Evolutionary conservation across 2,113 vertebrate genomes (phyloP).

Genomic region (Sceloporus undulatus): DNA sequence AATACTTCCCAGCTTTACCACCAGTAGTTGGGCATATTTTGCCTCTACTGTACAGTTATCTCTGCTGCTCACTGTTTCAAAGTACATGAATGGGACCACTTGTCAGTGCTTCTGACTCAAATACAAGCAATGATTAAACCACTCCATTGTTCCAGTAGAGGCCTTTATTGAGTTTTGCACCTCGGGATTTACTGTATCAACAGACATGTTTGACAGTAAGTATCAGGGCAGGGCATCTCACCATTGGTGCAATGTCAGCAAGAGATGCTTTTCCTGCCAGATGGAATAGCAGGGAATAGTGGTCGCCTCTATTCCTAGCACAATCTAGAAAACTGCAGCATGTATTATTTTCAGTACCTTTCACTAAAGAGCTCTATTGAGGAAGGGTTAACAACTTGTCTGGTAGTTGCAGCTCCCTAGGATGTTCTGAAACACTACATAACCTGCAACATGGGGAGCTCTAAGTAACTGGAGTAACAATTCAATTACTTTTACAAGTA

Average conservation of each 20-base stretch:
- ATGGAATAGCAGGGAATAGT: conserved; percentile 45
- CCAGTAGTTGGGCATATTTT: neutral
- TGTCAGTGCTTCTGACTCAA: conserved; percentile 13
- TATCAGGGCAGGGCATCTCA: conserved; percentile 44
- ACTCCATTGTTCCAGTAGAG: conserved; percentile 58
- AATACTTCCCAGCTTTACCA: neutral
- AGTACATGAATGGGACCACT: neutral
- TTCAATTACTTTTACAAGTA: conserved; percentile 5
- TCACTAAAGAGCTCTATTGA: neutral
- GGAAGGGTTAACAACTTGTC: neutral
- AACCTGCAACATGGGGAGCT: conserved; percentile 43
- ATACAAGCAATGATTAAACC: conserved; percentile 38
- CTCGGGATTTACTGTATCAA: conserved; percentile 54
- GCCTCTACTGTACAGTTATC: neutral
- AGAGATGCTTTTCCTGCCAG: conserved; percentile 35
- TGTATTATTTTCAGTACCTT: conserved; percentile 8
- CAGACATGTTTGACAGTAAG: conserved; percentile 45
- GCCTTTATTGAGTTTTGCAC: conserved; percentile 68
- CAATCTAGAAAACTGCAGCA: conserved; percentile 17
- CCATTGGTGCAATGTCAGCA: neutral
- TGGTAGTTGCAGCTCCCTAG: conserved; percentile 3
- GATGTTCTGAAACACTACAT: conserved; percentile 11
- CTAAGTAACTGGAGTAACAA: conserved; percentile 23
- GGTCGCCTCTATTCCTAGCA: conserved; percentile 36
- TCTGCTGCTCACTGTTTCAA: neutral